Evolutionary conservation across 2,113 vertebrate genomes (phyloP).

Genomic region (Hemibagrus wyckioides): DNA sequence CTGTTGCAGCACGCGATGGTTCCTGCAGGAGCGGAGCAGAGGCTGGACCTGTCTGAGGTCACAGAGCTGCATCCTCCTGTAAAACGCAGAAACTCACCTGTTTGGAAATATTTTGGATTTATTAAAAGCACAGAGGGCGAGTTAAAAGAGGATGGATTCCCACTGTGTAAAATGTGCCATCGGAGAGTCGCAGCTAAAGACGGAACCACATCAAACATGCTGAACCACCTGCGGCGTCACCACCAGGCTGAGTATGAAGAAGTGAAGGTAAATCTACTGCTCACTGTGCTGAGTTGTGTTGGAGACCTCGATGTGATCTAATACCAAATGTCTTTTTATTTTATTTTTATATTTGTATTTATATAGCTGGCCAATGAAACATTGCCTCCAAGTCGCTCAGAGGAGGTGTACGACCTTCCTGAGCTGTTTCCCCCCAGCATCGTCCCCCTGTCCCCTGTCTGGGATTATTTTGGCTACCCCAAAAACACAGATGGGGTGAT

Average conservation of each 20-base stretch:
- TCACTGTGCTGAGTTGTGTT: not conserved
- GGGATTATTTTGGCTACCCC: slow-evolving; percentile 45
- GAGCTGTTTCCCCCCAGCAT: slow-evolving; percentile 33
- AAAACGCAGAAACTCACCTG: slow-evolving; percentile 18
- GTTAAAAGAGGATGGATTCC: slow-evolving; percentile 34
- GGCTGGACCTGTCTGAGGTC: not conserved
- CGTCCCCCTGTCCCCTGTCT: slow-evolving; percentile 30
- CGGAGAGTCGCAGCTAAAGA: slow-evolving; percentile 34
- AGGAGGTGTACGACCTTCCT: slow-evolving; percentile 9
- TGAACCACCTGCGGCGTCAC: slow-evolving; percentile 46
- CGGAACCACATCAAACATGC: slow-evolving; percentile 38
- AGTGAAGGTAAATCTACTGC: slow-evolving; percentile 23
- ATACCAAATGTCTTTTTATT: not conserved
- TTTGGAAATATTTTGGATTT: slow-evolving; percentile 41
- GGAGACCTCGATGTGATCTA: not conserved
- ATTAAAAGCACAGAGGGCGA: not conserved
- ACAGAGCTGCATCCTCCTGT: slow-evolving; percentile 11
- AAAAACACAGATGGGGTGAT: slow-evolving; percentile 26
- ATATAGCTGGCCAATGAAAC: not conserved
- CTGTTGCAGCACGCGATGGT: slow-evolving; percentile 1
- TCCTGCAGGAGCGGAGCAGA: not conserved
- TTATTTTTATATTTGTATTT: not conserved
- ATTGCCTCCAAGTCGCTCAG: not conserved
- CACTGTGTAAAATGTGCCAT: slow-evolving; percentile 31
- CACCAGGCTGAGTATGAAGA: slow-evolving; percentile 40